These are phyloP conservation scores for Ectemnius continuus DNA, from an alignment of 2,888 invertebrate species.

Conservation along the genomic window DNA sequence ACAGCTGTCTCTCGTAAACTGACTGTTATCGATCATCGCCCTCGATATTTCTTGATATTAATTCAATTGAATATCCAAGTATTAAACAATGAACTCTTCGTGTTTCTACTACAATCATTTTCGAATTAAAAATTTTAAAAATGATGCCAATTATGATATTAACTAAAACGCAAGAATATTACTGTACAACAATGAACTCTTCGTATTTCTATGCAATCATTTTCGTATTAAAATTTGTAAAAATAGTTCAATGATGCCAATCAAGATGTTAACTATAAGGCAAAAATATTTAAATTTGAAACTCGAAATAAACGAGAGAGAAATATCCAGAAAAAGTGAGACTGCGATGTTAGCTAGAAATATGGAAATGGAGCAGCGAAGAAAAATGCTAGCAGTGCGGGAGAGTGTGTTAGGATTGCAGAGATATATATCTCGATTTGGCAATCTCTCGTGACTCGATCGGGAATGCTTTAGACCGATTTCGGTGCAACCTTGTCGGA, in stretches of 20 bases:
- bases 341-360: background rate
- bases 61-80: too few relatives aligned
- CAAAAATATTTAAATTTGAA: background rate
- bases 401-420: background rate
- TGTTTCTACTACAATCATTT: too few relatives aligned
- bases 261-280: too few relatives aligned
- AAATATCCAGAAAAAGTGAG: slow-evolving; percentile 13
- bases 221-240: too few relatives aligned
- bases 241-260: too few relatives aligned
- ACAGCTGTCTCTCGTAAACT: background rate
- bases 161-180: too few relatives aligned
- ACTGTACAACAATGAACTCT: slow-evolving; percentile 28
- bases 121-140: too few relatives aligned
- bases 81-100: slow-evolving; percentile 33
- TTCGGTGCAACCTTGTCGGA: slow-evolving; percentile 64
- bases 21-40: background rate
- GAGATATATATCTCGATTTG: slow-evolving; percentile 35
- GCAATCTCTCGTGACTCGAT: slow-evolving; percentile 45
- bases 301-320: background rate
- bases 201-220: background rate
- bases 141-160: too few relatives aligned
- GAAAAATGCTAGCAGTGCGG: slow-evolving; percentile 1
- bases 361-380: slow-evolving; percentile 27
- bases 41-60: background rate
- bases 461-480: slow-evolving; percentile 52